A percentile compares a stretch with the other conserved stretches of the same genome.
These are phyloP conservation scores for Macrosteles quadrilineatus DNA, from an alignment of 1,140 invertebrate genomes.

Conservation along the genomic window DNA sequence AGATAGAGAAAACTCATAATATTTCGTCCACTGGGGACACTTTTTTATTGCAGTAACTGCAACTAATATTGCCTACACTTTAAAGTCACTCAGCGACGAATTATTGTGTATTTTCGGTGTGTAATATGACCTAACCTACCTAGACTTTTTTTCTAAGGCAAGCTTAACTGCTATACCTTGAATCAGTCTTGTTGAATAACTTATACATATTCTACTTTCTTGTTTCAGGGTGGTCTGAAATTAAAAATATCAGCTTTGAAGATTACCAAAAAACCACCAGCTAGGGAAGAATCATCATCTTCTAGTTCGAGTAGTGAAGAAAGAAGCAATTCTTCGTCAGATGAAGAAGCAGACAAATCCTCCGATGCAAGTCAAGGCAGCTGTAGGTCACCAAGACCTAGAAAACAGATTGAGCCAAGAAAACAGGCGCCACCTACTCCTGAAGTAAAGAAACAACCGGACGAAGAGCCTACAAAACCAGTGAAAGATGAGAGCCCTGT, in stretches of 20 bases:
- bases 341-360: slow-evolving; percentile 29
- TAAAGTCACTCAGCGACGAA: too few species aligned
- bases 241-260: slow-evolving; percentile 42
- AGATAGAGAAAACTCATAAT: too few species aligned
- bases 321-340: slow-evolving; percentile 20
- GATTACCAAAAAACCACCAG: slow-evolving; percentile 34
- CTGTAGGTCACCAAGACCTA: not conserved
- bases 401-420: not conserved
- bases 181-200: too few species aligned
- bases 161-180: too few species aligned
- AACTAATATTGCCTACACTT: too few species aligned
- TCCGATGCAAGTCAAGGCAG: slow-evolving; percentile 27
- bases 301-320: slow-evolving; percentile 25
- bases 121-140: too few species aligned
- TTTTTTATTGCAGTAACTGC: too few species aligned
- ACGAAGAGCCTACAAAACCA: slow-evolving; percentile 8
- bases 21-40: too few species aligned
- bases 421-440: too few species aligned
- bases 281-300: slow-evolving; percentile 25
- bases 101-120: too few species aligned
- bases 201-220: not conserved
- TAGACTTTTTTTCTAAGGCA: too few species aligned
- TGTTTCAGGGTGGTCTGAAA: slow-evolving; percentile 41
- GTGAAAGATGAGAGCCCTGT: not conserved
- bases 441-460: not conserved